phyloP scores from a whole-genome alignment of 64 coral and sea anemone species.

The Anthopleura sola region DNA sequence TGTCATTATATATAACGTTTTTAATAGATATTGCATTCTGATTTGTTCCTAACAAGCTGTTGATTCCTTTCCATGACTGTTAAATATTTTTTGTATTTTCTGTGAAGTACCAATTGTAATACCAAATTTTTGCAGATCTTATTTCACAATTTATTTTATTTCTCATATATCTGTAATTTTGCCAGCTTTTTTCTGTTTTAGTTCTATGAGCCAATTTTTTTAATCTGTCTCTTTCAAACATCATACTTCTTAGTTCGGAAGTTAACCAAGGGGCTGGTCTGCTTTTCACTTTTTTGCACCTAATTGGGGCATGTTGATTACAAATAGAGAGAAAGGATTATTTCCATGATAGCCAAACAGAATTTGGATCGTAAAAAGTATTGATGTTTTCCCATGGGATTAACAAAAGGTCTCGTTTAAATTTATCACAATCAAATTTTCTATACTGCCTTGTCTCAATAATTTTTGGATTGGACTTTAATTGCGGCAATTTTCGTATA shows the following conservation, averaged over 20 bases:
- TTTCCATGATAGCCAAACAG: constrained; percentile 27
- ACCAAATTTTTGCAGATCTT: background rate
- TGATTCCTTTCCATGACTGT: constrained; percentile 26
- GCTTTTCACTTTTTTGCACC: background rate
- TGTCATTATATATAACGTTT: too few species aligned
- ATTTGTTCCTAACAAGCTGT: too few species aligned
- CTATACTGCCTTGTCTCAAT: constrained; percentile 29
- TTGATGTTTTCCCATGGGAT: constrained; percentile 19
- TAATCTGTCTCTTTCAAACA: constrained; percentile 38
- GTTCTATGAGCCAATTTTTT: constrained; percentile 43
- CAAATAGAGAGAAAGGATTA: constrained; percentile 11
- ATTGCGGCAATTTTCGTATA: background rate
- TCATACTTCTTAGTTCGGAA: constrained; percentile 30
- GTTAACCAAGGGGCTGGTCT: constrained; percentile 48
- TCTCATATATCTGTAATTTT: too few species aligned
- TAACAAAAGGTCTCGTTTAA: background rate
- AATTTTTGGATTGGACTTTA: background rate
- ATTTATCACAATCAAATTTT: constrained; percentile 21
- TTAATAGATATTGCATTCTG: too few species aligned
- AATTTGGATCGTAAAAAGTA: constrained; percentile 16
- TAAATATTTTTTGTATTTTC: constrained; percentile 3
- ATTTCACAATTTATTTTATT: constrained; percentile 18
- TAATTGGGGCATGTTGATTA: constrained; percentile 51
- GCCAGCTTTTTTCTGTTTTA: constrained; percentile 16
- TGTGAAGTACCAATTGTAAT: background rate